phyloP scores from a whole-genome alignment of 2,888 invertebrate genomes.

The Dioctria rufipes region DNA sequence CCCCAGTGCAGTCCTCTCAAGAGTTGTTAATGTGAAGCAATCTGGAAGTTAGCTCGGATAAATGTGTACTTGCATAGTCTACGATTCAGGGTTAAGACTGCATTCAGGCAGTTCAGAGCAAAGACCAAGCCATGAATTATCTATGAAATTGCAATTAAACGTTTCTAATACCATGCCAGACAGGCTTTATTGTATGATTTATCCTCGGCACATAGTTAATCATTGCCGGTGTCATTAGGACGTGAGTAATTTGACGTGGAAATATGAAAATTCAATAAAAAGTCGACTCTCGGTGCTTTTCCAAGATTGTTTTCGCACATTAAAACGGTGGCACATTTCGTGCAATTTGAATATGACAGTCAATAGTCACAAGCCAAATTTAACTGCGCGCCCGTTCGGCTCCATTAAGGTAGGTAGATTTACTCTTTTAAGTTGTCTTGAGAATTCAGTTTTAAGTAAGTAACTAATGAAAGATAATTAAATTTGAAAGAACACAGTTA shows the following conservation, averaged over 20 bases:
- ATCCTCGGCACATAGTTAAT: slow-evolving; percentile 59
- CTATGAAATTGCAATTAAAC: slow-evolving; percentile 59
- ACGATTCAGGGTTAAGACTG: slow-evolving; percentile 23
- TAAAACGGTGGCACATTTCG: neutral
- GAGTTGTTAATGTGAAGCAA: slow-evolving; percentile 53
- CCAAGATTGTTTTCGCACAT: neutral
- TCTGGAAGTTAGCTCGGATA: slow-evolving; percentile 50
- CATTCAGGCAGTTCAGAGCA: slow-evolving; percentile 51
- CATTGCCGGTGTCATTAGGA: slow-evolving; percentile 57
- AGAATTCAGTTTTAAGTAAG: too few species aligned
- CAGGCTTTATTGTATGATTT: slow-evolving; percentile 59
- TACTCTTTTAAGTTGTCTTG: too few species aligned
- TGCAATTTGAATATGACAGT: too few species aligned
- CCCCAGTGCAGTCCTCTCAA: slow-evolving; percentile 1
- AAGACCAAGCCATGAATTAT: slow-evolving; percentile 56
- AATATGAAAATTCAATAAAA: slow-evolving; percentile 57
- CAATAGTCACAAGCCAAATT: too few species aligned
- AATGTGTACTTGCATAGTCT: slow-evolving; percentile 19
- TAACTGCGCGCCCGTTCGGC: too few species aligned
- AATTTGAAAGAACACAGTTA: too few species aligned
- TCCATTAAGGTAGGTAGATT: too few species aligned
- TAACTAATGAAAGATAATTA: too few species aligned
- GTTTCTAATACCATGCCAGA: slow-evolving; percentile 59
- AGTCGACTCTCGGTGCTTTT: slow-evolving; percentile 14
- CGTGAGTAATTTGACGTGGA: slow-evolving; percentile 58